Base-by-base conservation (phyloP, 2,888 invertebrate species). In the Epinotia demarniana region DNA sequence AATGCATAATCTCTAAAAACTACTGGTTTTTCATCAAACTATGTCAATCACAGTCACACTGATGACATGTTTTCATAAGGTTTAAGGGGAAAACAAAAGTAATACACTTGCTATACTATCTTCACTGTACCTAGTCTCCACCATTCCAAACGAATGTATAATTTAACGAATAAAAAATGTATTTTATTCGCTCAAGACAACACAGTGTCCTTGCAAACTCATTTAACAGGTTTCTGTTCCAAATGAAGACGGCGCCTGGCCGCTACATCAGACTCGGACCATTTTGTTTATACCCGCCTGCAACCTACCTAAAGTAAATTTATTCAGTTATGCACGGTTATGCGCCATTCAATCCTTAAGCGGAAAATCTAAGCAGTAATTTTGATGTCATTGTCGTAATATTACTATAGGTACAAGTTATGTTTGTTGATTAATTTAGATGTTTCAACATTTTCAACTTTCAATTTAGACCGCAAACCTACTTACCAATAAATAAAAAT, bases 211-310 rank as follows among this genome's bases (percentile, higher is more conserved):
- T 88, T 88, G 87, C 77, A 76, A 79, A 78, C 78, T 83, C 78
- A 82, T 84, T 85, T 80, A 86, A 86, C 86, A 82, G 84, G 86
- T 87, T 86, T 82, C 70, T 77, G 79, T 78, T 80, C 82, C 80
- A 82, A 81, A 78, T 80, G 79, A 78, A 80, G 78, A 77, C 64
- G 43, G 62, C 75, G 63, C 69, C 49, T 18, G 23, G 58, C 58
- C 70, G 60, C 64, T 53, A 66, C 66, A 60, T 53, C 70, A 23
- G 43, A 23, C 64, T 53, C 70, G 18, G 53, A 23, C 64, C 53
- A 66, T 75, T 70, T 75, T 70, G 58, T 75, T 73, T 75, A 70
- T 70, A 64, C 18, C n/a, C 23, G 53, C 60, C 39, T 53, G 70
- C 60, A 53, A 68, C 39, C 62, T n/a, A 62, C 58, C 75, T 23